Conservation (phyloP, 2,113 vertebrate genomes). For the Gorsachius goisagi region DNA sequence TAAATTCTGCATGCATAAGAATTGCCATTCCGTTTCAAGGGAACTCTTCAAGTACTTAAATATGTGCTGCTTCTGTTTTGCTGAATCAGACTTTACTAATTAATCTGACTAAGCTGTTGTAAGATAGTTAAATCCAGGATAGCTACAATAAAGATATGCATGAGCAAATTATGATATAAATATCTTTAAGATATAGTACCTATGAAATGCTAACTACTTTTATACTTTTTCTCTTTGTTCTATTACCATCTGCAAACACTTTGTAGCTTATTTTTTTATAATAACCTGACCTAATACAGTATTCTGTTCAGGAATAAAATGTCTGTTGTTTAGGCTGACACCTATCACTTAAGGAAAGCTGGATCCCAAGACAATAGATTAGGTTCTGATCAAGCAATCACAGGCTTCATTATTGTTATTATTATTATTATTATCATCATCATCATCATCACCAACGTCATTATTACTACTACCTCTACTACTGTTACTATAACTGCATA, state of each 20-base stretch:
- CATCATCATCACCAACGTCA: too few species aligned
- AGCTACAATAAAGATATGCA: not conserved
- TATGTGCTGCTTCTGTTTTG: not conserved
- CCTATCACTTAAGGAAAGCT: not conserved
- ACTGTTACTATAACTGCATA: not conserved
- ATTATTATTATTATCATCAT: not conserved
- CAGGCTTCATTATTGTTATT: not conserved
- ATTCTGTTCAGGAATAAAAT: not conserved
- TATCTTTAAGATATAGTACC: not conserved
- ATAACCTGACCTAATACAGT: not conserved
- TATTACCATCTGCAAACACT: not conserved
- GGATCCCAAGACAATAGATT: not conserved
- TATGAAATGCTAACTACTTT: not conserved
- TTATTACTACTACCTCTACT: not conserved
- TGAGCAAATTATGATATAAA: not conserved
- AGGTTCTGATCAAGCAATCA: not conserved
- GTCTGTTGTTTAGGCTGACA: not conserved
- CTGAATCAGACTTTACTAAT: not conserved
- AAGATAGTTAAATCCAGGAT: not conserved
- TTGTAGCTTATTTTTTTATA: not conserved
- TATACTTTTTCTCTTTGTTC: not conserved
- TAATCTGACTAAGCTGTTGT: not conserved
- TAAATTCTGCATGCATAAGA: not conserved
- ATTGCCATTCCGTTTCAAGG: not conserved
- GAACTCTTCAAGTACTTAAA: not conserved